Percentiles rank a stretch among this genome's conserved stretches.
Evolutionary conservation across 1,140 invertebrate genomes (phyloP).

Genomic region (Drosophila subobscura): DNA sequence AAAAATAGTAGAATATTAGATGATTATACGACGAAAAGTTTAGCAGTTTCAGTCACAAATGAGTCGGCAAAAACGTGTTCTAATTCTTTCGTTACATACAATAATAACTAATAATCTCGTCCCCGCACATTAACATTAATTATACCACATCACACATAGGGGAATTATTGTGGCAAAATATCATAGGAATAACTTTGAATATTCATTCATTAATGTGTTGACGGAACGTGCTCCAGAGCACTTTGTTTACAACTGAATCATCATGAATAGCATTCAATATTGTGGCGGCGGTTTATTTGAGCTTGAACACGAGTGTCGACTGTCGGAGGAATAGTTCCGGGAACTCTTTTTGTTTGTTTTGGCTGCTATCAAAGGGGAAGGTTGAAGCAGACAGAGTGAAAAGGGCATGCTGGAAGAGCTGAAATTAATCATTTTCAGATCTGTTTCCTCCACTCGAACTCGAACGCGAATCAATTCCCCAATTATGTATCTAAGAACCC

Average conservation of each 20-base stretch:
- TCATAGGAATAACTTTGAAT: too few species aligned
- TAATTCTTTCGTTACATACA: too few species aligned
- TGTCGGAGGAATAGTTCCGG: conserved; percentile 22
- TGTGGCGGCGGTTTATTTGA: conserved; percentile 17
- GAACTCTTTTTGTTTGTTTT: conserved; percentile 40
- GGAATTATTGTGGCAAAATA: not conserved
- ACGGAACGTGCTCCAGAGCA: conserved; percentile 6
- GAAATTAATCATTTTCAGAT: conserved; percentile 34
- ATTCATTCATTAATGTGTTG: too few species aligned
- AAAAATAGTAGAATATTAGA: too few species aligned
- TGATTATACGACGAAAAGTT: too few species aligned
- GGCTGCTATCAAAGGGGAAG: conserved; percentile 8
- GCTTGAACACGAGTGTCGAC: not conserved
- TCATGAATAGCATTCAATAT: conserved; percentile 3
- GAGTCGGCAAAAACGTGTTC: too few species aligned
- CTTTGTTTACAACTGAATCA: conserved; percentile 42
- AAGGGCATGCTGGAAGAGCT: conserved; percentile 12
- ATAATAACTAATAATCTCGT: too few species aligned
- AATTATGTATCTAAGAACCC: conserved; percentile 50
- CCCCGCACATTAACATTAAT: too few species aligned
- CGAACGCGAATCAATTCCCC: conserved; percentile 47
- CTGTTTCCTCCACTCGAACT: conserved; percentile 18
- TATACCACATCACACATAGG: not conserved
- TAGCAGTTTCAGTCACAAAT: too few species aligned
- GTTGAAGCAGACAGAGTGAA: too few species aligned